Conservation (phyloP, 2,888 invertebrate genomes). For the Lithophane leautieri region DNA sequence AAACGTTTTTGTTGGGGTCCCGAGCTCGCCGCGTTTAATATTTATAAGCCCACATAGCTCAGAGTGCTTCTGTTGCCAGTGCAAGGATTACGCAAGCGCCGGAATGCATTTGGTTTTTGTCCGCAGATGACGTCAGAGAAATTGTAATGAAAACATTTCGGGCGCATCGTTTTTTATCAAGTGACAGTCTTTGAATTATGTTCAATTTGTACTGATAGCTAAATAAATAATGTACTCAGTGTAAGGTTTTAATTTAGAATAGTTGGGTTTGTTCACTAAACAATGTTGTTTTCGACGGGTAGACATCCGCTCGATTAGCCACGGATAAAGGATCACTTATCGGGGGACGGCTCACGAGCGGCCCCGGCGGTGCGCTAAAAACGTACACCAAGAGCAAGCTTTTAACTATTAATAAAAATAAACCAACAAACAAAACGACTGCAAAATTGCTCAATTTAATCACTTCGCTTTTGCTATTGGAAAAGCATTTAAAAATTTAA, state of each 20-base stretch:
- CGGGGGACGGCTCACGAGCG: constrained; percentile 63
- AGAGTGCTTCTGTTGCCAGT: constrained; percentile 82
- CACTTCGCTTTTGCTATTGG: constrained; percentile 74
- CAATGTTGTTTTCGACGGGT: constrained; percentile 72
- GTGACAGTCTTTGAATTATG: constrained; percentile 49
- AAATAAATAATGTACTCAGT: constrained; percentile 50
- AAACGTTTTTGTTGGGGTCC: constrained; percentile 89
- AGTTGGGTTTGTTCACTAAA: constrained; percentile 74
- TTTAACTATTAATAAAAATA: constrained; percentile 79
- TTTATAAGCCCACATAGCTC: constrained; percentile 87
- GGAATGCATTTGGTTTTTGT: constrained; percentile 83
- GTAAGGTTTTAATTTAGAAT: constrained; percentile 65
- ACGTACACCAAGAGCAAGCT: constrained; percentile 77
- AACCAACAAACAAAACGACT: constrained; percentile 71
- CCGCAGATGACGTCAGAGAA: constrained; percentile 76
- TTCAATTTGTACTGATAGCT: constrained; percentile 43
- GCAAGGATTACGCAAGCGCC: constrained; percentile 82
- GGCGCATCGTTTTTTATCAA: constrained; percentile 66
- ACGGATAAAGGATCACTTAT: constrained; percentile 82
- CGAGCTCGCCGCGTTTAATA: constrained; percentile 84
- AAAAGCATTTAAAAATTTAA: constrained; percentile 76
- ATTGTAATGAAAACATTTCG: constrained; percentile 79
- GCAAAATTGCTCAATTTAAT: constrained; percentile 77
- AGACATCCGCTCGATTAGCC: constrained; percentile 79
- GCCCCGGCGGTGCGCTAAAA: constrained; percentile 68